A percentile compares a stretch with the other conserved stretches of the same genome.
phyloP scores from a whole-genome alignment of 2,888 invertebrate genomes.

The Itoplectis maculator region DNA sequence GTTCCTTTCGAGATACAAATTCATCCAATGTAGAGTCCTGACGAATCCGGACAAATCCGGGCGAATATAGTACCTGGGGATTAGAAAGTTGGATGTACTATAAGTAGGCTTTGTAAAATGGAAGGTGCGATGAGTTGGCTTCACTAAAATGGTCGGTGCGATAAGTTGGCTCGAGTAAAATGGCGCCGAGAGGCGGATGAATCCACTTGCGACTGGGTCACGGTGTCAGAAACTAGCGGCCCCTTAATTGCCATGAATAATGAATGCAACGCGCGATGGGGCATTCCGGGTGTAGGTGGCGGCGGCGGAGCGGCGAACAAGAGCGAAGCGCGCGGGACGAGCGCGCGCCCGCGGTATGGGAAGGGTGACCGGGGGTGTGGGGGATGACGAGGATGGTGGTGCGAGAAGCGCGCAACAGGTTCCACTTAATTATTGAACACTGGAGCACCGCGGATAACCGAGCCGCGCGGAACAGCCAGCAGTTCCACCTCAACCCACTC shows the following conservation, averaged over 20 bases:
- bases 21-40: not conserved
- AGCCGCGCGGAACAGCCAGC: constrained; percentile 51
- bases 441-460: constrained; percentile 71
- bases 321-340: constrained; percentile 46
- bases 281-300: constrained; percentile 39
- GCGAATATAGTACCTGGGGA: not conserved
- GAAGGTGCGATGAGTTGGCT: not conserved
- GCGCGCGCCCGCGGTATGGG: constrained; percentile 68
- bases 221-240: constrained; percentile 13
- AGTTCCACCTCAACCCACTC: constrained; percentile 38
- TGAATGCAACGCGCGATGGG: constrained; percentile 71
- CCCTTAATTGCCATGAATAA: constrained; percentile 81
- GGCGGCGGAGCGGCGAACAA: constrained; percentile 32
- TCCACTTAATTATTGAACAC: constrained; percentile 84
- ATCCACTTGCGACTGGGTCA: constrained; percentile 40
- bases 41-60: constrained; percentile 21
- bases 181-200: constrained; percentile 9
- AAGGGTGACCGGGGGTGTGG: constrained; percentile 73
- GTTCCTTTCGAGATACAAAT: constrained; percentile 17
- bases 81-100: not conserved
- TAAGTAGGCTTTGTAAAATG: too few species aligned
- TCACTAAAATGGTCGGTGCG: not conserved
- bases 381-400: constrained; percentile 65
- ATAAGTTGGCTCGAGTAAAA: not conserved
- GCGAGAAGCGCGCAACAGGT: constrained; percentile 83